Conservation (phyloP, 1,140 invertebrate species). For the Prorops nasuta region DNA sequence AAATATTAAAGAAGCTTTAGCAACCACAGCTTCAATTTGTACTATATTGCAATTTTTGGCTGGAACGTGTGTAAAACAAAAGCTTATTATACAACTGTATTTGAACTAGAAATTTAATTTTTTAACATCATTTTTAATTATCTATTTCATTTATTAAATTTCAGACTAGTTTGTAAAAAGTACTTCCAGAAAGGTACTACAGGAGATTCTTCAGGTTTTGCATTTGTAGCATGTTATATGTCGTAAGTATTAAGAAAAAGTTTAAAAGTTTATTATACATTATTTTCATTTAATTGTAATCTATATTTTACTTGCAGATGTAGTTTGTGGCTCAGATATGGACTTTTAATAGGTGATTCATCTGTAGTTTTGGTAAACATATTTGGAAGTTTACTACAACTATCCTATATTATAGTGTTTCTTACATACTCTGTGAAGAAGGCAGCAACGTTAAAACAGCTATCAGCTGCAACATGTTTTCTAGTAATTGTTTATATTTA, state of each 20-base stretch:
- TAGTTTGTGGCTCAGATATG: slow-evolving; percentile 70
- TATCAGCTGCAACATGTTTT: slow-evolving; percentile 43
- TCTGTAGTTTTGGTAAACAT: slow-evolving; percentile 69
- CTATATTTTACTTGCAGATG: slow-evolving; percentile 55
- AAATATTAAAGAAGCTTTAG: slow-evolving; percentile 38
- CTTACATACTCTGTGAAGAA: slow-evolving; percentile 65
- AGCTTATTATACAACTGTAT: slow-evolving; percentile 8
- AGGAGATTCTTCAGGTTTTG: slow-evolving; percentile 68
- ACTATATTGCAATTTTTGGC: slow-evolving; percentile 70
- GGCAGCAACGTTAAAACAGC: slow-evolving; percentile 56
- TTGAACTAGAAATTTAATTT: slow-evolving; percentile 4
- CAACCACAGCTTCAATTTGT: slow-evolving; percentile 64
- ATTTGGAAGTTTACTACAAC: slow-evolving; percentile 66
- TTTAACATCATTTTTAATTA: slow-evolving; percentile 8
- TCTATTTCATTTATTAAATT: slow-evolving; percentile 28
- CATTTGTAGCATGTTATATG: slow-evolving; percentile 74
- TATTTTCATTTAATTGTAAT: too few species aligned
- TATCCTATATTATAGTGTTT: slow-evolving; percentile 64
- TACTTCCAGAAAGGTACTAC: slow-evolving; percentile 66
- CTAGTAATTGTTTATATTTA: slow-evolving; percentile 52
- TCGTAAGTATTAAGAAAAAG: slow-evolving; percentile 70
- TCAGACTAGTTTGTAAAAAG: slow-evolving; percentile 67
- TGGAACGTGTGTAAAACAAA: slow-evolving; percentile 59
- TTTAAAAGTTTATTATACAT: slow-evolving; percentile 14
- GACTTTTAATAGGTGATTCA: slow-evolving; percentile 63